Base-by-base conservation (phyloP, 2,113 vertebrate species). In the Pristiophorus japonicus region DNA sequence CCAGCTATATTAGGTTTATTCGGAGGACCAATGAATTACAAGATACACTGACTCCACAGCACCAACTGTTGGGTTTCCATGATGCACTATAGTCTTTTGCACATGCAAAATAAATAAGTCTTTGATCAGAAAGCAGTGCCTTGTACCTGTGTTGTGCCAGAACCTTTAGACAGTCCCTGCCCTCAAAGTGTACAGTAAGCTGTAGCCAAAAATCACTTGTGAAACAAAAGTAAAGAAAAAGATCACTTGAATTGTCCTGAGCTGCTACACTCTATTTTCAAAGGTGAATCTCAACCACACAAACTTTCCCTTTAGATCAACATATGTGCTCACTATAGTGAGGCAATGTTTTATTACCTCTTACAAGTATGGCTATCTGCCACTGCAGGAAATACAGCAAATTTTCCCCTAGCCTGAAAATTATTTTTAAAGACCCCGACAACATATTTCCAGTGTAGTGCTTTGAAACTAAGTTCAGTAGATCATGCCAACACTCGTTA, bases 11-110 rank as follows among this genome's bases (percentile, higher is more conserved):
- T 59, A n/a, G 92, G 38, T 94, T 94, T 63, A 93, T 66, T 93
- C 65, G 67, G 62, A 94, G n/a, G 59, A 94, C 38, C 92, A 94
- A 66, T 45, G 63, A 62, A 66, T 94, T 94, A 94, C n/a, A 66
- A 47, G 63, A 38, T 94, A 47, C 38, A 70, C 66, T 16, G 66
- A 70, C 93, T 94, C 66, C 65, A 94, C 38, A 70, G 65, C 66
- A 94, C 24, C 63, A 67, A 63, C 18, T 59, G 8, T 91, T 92
- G 20, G n/a, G 22, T 94, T 70, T 67, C 65, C 65, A 94, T 0
- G 14, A 94, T 67, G 92, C 65, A 94, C 38, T 27, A 38, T 20
- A 66, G 38, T 66, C 62, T 38, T 42, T 47, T 45, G 18, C 8
- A 94, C 92, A 70, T 94, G 22, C 92, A 94, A 45, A 45, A 63